Base-by-base conservation (phyloP, 2,888 invertebrate species). In the Raillietiella orientalis region DNA sequence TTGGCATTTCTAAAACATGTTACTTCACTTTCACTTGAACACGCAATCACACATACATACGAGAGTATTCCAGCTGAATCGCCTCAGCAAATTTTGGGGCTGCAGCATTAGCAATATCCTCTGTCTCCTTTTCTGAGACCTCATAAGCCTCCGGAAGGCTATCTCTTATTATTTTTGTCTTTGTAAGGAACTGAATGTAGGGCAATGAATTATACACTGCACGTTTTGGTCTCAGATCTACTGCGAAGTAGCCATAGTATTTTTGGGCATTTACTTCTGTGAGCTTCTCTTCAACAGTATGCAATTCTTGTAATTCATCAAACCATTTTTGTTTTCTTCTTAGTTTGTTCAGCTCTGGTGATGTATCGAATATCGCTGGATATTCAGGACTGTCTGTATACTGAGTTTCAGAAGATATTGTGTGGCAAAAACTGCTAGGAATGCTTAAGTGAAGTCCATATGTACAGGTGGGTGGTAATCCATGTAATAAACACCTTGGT, bases 201-300 rank as follows among this genome's bases (percentile, higher is more conserved):
- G 59, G 54, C 40, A 74, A 44, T 23, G 59, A 55, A 44, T 69
- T 60, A 37, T 70, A 74, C 11, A 12, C 9, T 11, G 6, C 22
- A 12, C 5, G 11, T n/a, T 22, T 12, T 11, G 2, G 17, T 12
- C 48, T 43, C 3, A 74, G 40, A 37, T 58, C 45, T 2, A 61
- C 44, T 29, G 58, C 56, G 37, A 55, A 57, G 51, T 61, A 74
- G 2, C 77, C 75, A 42, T 69, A 77, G 42, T 65, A 74, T 25
- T 57, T 55, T 12, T 12, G 22, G 9, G 6, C 11, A 11, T 6
- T 11, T 6, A 22, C 11, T 12, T 12, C n/a, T 6, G 5, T n/a
- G 10, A 8, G 6, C 11, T 22, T 22, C 11, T 22, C 22, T 12
- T 22, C 22, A 6, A 22, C 11, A n/a, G 22, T 22, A 6, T 8